A percentile compares a stretch with the other conserved stretches of the same genome.
phyloP scores from a whole-genome alignment of 1,140 invertebrate species.

The Pectinophora gossypiella region DNA sequence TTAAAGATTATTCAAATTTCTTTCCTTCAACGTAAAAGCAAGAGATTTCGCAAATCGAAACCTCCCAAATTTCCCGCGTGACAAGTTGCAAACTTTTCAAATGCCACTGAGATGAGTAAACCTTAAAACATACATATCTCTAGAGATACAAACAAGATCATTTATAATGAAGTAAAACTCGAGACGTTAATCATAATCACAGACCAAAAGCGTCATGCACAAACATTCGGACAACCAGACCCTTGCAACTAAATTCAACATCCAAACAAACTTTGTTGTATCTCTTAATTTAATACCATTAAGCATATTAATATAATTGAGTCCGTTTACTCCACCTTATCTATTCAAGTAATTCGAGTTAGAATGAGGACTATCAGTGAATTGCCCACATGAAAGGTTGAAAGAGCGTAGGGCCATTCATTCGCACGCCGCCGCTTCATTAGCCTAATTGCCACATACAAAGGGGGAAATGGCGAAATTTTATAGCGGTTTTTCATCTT shows the following conservation, averaged over 20 bases:
- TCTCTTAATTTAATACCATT: not conserved
- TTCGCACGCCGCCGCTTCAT: conserved; percentile 60
- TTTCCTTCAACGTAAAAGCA: too few relatives aligned
- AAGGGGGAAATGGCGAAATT: conserved; percentile 66
- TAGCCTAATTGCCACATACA: conserved; percentile 67
- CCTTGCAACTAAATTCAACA: too few relatives aligned
- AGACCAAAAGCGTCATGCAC: not conserved
- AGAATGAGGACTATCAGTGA: conserved; percentile 50
- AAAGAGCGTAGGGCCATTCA: conserved; percentile 58
- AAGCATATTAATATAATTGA: conserved; percentile 1
- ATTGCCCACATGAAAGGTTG: conserved; percentile 69
- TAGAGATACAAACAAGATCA: too few relatives aligned
- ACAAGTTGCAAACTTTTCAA: too few relatives aligned
- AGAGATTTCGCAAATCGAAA: too few relatives aligned
- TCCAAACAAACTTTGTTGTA: too few relatives aligned
- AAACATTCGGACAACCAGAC: not conserved
- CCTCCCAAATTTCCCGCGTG: too few relatives aligned
- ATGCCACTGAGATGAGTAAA: too few relatives aligned
- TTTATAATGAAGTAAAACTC: not conserved
- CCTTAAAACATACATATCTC: too few relatives aligned
- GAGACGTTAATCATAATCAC: not conserved
- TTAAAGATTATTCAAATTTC: too few relatives aligned
- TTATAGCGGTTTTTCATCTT: conserved; percentile 67
- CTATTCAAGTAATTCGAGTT: conserved; percentile 38
- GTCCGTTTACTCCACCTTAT: not conserved